These are phyloP conservation scores for Pandion haliaetus DNA, from an alignment of 2,113 vertebrate genomes.

Conservation along the genomic window DNA sequence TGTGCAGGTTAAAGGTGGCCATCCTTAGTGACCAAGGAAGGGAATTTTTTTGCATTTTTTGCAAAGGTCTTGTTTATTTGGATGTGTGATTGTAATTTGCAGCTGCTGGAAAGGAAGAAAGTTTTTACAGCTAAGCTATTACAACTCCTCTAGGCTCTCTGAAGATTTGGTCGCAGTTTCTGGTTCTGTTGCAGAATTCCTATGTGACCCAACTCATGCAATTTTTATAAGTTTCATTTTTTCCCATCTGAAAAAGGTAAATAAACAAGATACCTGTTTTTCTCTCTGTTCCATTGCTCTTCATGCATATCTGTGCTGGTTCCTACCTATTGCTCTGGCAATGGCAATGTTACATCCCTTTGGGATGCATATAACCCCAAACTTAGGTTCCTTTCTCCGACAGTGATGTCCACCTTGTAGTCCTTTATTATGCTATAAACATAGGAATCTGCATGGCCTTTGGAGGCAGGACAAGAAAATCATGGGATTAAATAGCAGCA, in stretches of 20 bases:
- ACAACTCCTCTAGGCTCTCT: neutral
- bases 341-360: rapidly evolving
- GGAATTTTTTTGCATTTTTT: neutral
- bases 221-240: neutral
- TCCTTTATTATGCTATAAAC: neutral
- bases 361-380: neutral
- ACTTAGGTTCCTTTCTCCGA: neutral
- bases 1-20: neutral
- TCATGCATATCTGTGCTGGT: neutral
- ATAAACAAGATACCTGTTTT: neutral
- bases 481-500: neutral
- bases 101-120: neutral
- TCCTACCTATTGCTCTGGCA: neutral
- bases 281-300: neutral
- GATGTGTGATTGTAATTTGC: neutral
- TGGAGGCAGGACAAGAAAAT: neutral
- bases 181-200: neutral
- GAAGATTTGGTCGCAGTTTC: neutral
- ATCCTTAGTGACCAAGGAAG: neutral
- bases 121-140: neutral
- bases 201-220: neutral
- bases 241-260: neutral
- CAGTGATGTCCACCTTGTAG: neutral
- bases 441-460: neutral
- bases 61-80: neutral